Evolutionary conservation across 2,113 vertebrate species (phyloP), one percentile per base, ranked within the genome.

Genomic region (Blennius ocellaris): DNA sequence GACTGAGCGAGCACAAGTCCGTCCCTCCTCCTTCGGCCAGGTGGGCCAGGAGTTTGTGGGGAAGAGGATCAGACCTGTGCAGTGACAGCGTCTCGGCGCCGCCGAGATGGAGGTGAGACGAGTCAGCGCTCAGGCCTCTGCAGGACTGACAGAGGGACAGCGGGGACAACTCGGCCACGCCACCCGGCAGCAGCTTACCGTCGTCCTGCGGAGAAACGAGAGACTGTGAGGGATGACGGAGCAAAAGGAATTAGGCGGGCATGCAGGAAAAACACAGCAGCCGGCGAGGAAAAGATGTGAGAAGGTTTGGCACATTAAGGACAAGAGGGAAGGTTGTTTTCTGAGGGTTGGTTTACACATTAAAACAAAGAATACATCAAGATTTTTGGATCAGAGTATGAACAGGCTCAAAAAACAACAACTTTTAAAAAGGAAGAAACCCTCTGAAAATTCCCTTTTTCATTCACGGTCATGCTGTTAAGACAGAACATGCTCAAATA

Each of bases 1-100:
- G 93, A 60, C 93, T 93, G 84, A 95, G 93, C 56, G 91, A 87
- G 73, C 89, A 82, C 87, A 91, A 86, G 90, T 95, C 93, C 69
- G 85, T 70, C 59, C 92, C 16, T 12, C 90, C 92, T 51, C 81
- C 92, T 47, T 87, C 91, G 2, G 81, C 50, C 94, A 96, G 94
- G 82, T 90, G 93, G 5, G 92, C 90, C 81, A 93, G 88, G 64
- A 87, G 90, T 94, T 94, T 93, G 30, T 85, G 91, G 10, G 89
- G 80, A 91, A 81, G 84, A 87, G 92, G 84, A 74, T 93, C 87
- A 69, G 93, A 94, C 84, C 88, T 93, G 84, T 62, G 85, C 69
- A 90, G 84, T 77, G 93, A 80, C 88, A 78, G 87, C 78, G 86
- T 88, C 48, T 93, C 89, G 57, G 86, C 85, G 47, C 90, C 67